phyloP scores from a whole-genome alignment of 2,797 vertebrate genomes.

The Helarctos malayanus region DNA sequence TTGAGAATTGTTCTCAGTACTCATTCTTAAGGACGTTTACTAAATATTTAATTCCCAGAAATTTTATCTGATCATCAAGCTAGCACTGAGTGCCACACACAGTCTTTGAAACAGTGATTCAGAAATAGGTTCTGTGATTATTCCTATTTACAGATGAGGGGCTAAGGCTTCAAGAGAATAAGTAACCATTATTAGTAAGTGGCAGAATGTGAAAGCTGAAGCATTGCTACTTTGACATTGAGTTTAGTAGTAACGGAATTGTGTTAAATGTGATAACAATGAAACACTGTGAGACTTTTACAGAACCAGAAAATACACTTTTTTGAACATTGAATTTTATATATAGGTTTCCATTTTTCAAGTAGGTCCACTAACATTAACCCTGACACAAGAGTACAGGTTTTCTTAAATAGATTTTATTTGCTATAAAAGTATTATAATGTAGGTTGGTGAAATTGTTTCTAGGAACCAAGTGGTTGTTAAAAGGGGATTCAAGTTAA shows the following conservation, averaged over 20 bases:
- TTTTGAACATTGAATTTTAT: slow-evolving; percentile 39
- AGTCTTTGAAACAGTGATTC: neutral
- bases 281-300: neutral
- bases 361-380: neutral
- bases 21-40: slow-evolving; percentile 31
- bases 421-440: slow-evolving; percentile 1
- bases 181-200: slow-evolving; percentile 31
- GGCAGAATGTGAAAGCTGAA: neutral
- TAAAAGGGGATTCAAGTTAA: neutral
- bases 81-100: neutral
- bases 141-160: slow-evolving; percentile 30
- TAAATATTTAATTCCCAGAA: slow-evolving; percentile 31
- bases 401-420: slow-evolving; percentile 60
- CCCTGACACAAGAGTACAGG: neutral
- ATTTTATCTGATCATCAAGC: slow-evolving; percentile 39
- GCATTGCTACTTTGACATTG: neutral
- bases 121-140: slow-evolving; percentile 7
- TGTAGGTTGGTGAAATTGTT: slow-evolving; percentile 8
- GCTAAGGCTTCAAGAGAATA: slow-evolving; percentile 2
- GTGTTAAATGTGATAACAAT: neutral
- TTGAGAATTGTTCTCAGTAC: slow-evolving; percentile 28
- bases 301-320: slow-evolving; percentile 15
- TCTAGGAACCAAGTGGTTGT: slow-evolving; percentile 10
- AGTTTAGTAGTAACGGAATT: slow-evolving; percentile 27
- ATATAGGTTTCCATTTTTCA: slow-evolving; percentile 55